A percentile compares a stretch with the other conserved stretches of the same genome.
Evolutionary conservation across 2,113 vertebrate species (phyloP).

Genomic region (Pachyramphus minor): DNA sequence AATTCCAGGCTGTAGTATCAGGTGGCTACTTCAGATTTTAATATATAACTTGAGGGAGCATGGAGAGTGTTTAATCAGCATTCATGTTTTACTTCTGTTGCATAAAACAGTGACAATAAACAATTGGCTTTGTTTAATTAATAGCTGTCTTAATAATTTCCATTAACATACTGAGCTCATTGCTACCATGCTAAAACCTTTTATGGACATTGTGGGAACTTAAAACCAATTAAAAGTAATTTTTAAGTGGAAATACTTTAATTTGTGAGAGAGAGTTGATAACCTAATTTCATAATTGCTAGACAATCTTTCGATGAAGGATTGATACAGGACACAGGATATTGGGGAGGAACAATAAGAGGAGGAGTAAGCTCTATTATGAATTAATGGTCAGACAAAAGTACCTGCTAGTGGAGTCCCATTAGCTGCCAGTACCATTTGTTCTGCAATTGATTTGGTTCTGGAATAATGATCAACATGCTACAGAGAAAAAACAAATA

Average conservation of each 20-base stretch:
- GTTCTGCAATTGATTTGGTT: slow-evolving; percentile 92
- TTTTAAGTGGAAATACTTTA: not conserved
- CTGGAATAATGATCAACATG: slow-evolving; percentile 93
- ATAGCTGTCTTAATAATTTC: not conserved
- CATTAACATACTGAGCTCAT: not conserved
- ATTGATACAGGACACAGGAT: not conserved
- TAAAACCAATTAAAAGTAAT: not conserved
- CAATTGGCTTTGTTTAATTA: not conserved
- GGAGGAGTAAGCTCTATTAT: not conserved
- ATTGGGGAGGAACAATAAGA: not conserved
- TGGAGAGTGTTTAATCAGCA: not conserved
- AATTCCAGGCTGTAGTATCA: slow-evolving; percentile 68
- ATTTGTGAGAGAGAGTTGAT: not conserved
- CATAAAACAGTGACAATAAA: not conserved
- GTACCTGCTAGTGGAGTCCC: slow-evolving; percentile 81
- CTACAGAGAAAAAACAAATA: slow-evolving; percentile 66
- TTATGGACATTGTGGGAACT: not conserved
- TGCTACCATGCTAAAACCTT: not conserved
- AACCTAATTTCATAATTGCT: not conserved
- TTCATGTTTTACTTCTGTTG: not conserved
- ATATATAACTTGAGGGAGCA: not conserved
- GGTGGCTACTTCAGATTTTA: slow-evolving; percentile 43
- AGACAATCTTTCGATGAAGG: not conserved
- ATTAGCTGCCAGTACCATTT: slow-evolving; percentile 84
- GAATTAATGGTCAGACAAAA: not conserved